Conservation (phyloP, 2,797 vertebrate genomes). For the Pangasius sanitwongsei region DNA sequence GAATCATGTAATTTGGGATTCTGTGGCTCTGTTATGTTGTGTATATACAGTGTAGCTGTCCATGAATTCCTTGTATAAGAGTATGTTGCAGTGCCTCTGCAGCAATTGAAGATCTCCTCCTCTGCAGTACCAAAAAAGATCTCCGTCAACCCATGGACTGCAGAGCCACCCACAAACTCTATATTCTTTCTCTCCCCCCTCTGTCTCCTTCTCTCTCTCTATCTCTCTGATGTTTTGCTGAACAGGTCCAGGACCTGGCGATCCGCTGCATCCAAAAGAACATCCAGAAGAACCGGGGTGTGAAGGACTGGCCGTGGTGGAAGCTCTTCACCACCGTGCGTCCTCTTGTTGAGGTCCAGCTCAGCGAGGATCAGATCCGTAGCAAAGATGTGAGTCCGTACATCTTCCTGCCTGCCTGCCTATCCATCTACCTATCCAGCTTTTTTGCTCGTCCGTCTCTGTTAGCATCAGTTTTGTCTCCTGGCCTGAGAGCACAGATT, state of each 20-base stretch:
- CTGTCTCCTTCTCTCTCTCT: not conserved
- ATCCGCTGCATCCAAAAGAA: slow-evolving; percentile 93
- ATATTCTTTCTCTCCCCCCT: not conserved
- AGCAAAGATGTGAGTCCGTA: slow-evolving; percentile 85
- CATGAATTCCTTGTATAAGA: slow-evolving; percentile 3
- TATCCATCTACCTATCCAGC: not conserved
- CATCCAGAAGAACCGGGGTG: slow-evolving; percentile 91
- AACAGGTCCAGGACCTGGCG: slow-evolving; percentile 91
- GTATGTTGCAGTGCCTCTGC: not conserved
- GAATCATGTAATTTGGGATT: not conserved
- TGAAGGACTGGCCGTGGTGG: slow-evolving; percentile 98
- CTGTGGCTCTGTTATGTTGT: not conserved
- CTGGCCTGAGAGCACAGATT: not conserved
- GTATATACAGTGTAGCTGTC: not conserved
- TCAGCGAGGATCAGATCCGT: slow-evolving; percentile 93
- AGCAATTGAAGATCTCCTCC: not conserved
- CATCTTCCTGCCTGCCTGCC: slow-evolving; percentile 29
- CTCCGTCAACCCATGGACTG: not conserved
- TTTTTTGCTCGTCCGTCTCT: slow-evolving; percentile 2
- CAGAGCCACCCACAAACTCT: slow-evolving; percentile 13
- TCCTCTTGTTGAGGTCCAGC: slow-evolving; percentile 93
- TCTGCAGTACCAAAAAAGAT: slow-evolving; percentile 22
- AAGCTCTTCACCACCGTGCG: slow-evolving; percentile 93
- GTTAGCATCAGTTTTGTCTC: not conserved
- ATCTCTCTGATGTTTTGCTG: slow-evolving; percentile 12